Evolutionary conservation across 1,140 invertebrate genomes (phyloP).

Genomic region (Mya arenaria): DNA sequence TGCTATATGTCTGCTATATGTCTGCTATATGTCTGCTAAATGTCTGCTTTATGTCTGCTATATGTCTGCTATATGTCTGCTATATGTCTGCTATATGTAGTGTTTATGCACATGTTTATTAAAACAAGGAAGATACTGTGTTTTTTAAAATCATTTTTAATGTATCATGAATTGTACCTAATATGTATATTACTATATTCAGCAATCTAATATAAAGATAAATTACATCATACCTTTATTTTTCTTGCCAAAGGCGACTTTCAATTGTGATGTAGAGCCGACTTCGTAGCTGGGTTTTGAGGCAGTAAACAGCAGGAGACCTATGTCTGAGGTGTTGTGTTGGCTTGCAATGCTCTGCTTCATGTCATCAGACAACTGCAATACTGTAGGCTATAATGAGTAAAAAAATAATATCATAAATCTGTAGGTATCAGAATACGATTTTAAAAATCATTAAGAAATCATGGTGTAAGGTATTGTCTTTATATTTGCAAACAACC

Average conservation of each 20-base stretch:
- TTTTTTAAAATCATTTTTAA: neutral
- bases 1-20: no score
- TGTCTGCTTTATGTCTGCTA: no score
- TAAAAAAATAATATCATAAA: no score
- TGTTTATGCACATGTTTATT: neutral
- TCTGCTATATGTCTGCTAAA: no score
- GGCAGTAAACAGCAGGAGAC: constrained; percentile 71
- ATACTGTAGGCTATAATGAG: constrained; percentile 60
- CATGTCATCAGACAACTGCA: constrained; percentile 63
- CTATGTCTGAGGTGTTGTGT: constrained; percentile 52
- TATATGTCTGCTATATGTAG: neutral
- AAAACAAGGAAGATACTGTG: neutral
- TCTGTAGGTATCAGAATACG: no score
- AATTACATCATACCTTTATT: constrained; percentile 58
- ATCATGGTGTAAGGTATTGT: no score
- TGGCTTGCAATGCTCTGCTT: constrained; percentile 47
- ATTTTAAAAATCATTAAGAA: no score
- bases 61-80: neutral
- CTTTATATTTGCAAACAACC: no score
- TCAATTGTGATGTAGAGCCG: constrained; percentile 83
- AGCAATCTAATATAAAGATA: neutral
- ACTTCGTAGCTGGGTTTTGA: constrained; percentile 84
- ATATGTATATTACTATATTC: neutral
- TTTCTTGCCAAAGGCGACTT: constrained; percentile 81
- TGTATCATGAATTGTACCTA: neutral